Evolutionary conservation across 2,888 invertebrate genomes (phyloP).

Genomic region (Unio delphinus): DNA sequence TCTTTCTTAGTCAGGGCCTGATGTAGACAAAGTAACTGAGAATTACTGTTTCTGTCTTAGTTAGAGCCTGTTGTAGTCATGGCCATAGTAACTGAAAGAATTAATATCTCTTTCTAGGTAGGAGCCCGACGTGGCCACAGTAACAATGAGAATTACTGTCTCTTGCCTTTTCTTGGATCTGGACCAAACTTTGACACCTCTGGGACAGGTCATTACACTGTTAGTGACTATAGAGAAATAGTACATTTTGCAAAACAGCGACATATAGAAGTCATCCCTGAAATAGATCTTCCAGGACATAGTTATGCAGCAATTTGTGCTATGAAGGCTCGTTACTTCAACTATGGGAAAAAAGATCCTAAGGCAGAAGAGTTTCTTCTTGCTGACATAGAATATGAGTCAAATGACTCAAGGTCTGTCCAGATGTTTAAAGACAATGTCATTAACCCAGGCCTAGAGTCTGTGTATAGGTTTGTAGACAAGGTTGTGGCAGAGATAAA

Average conservation of each 20-base stretch:
- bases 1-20: slow-evolving; percentile 50
- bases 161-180: slow-evolving; percentile 59
- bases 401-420: slow-evolving; percentile 45
- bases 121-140: slow-evolving; percentile 53
- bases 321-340: slow-evolving; percentile 55
- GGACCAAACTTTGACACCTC: slow-evolving; percentile 49
- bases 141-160: slow-evolving; percentile 38
- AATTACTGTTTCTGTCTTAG: slow-evolving; percentile 48
- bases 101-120: slow-evolving; percentile 4
- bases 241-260: slow-evolving; percentile 50
- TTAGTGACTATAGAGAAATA: slow-evolving; percentile 58
- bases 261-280: slow-evolving; percentile 66
- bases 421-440: slow-evolving; percentile 66
- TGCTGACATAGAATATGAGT: slow-evolving; percentile 39
- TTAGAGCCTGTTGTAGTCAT: too few species aligned
- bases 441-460: slow-evolving; percentile 66
- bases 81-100: slow-evolving; percentile 30
- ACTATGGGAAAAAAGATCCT: slow-evolving; percentile 33
- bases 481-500: slow-evolving; percentile 57
- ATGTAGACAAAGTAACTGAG: slow-evolving; percentile 26
- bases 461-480: slow-evolving; percentile 61
- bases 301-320: slow-evolving; percentile 62
- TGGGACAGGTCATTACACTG: slow-evolving; percentile 57
- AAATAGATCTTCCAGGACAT: slow-evolving; percentile 67
- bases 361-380: slow-evolving; percentile 42